Evolutionary conservation across 2,113 vertebrate genomes (phyloP).

Genomic region (Girardinichthys multiradiatus): DNA sequence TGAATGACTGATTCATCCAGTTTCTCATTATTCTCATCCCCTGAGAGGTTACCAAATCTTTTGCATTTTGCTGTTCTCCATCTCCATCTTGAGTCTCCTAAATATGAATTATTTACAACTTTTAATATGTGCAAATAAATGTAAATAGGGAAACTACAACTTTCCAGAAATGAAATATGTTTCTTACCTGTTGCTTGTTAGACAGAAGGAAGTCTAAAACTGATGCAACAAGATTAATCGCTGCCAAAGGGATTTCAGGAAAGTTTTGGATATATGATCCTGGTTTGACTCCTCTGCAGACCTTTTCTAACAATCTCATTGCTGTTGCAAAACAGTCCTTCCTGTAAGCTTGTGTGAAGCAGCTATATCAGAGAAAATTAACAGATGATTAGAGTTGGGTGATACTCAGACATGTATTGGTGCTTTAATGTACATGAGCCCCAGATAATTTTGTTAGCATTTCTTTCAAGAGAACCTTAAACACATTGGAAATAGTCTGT

Average conservation of each 20-base stretch:
- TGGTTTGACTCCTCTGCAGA: conserved; percentile 61
- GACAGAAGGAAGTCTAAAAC: conserved; percentile 56
- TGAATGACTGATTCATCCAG: conserved; percentile 67
- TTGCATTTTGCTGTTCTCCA: neutral
- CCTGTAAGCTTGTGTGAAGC: conserved; percentile 54
- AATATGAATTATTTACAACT: neutral
- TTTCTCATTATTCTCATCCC: conserved; percentile 47
- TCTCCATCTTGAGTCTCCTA: conserved; percentile 32
- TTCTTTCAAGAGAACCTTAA: neutral
- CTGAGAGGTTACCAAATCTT: conserved; percentile 30
- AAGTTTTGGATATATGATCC: neutral
- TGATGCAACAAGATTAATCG: conserved; percentile 69
- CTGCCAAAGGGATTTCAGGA: conserved; percentile 59
- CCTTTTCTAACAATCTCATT: conserved; percentile 72
- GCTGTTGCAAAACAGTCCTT: conserved; percentile 58
- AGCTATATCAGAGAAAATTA: conserved; percentile 38
- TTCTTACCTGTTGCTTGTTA: conserved; percentile 44
- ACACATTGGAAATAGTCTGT: neutral
- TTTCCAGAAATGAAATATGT: neutral
- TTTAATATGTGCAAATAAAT: neutral
- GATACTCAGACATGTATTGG: neutral
- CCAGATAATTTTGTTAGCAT: neutral
- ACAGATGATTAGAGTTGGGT: neutral
- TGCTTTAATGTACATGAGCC: neutral
- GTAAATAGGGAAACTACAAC: neutral